phyloP scores from a whole-genome alignment of 1,140 invertebrate genomes.

The Orussus abietinus region DNA sequence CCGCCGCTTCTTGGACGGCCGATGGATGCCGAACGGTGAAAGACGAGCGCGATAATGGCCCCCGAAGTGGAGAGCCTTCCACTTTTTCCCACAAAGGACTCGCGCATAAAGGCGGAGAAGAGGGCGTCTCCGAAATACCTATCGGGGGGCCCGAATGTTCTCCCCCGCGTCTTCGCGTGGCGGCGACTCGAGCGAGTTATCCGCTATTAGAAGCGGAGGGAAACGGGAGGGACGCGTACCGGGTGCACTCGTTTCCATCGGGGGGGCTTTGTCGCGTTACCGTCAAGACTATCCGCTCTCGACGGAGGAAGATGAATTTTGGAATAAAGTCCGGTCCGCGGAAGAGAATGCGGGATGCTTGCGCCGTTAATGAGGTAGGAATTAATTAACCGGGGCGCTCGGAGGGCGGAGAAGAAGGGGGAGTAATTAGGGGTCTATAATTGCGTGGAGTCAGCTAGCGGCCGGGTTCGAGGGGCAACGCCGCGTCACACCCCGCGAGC shows the following conservation, averaged over 20 bases:
- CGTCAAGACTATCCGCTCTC: too few relatives aligned
- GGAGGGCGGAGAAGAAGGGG: conserved; percentile 12
- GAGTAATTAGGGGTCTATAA: conserved; percentile 48
- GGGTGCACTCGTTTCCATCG: too few relatives aligned
- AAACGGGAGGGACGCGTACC: too few relatives aligned
- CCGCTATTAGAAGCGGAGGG: too few relatives aligned
- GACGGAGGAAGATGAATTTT: too few relatives aligned
- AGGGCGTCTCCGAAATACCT: too few relatives aligned
- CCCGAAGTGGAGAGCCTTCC: background rate
- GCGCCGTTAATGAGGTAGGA: conserved; percentile 43
- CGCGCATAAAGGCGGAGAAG: too few relatives aligned
- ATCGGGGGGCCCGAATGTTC: conserved; percentile 1
- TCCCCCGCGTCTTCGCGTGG: too few relatives aligned
- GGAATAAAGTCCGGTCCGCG: too few relatives aligned
- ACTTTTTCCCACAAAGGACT: background rate
- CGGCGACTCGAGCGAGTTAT: too few relatives aligned
- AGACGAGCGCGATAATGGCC: background rate
- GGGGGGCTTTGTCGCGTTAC: too few relatives aligned
- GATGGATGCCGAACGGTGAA: conserved; percentile 1
- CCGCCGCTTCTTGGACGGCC: background rate
- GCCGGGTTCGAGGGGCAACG: conserved; percentile 34
- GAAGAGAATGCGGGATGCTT: conserved; percentile 32
- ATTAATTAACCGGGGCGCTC: conserved; percentile 41
- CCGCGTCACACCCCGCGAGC: conserved; percentile 26
- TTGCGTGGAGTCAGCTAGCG: conserved; percentile 42